phyloP scores from a whole-genome alignment of 2,113 vertebrate species.

The Neomonachus schauinslandi region DNA sequence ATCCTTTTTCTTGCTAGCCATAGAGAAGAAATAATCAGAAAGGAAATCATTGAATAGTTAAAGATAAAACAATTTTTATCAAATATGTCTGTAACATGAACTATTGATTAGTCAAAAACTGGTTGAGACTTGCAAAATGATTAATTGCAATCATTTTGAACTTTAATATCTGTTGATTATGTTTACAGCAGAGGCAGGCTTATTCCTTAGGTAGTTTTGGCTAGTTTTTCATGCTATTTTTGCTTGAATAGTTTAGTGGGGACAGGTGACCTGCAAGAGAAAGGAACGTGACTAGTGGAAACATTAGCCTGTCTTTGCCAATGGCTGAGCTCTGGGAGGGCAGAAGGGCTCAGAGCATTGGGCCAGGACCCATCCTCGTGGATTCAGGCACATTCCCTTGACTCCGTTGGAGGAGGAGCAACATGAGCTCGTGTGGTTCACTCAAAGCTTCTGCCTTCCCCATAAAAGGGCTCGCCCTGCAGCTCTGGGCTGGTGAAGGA shows the following conservation, averaged over 20 bases:
- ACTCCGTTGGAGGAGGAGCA: neutral
- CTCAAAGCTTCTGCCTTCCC: neutral
- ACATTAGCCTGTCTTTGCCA: neutral
- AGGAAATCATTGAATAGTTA: conserved; percentile 28
- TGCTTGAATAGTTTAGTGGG: neutral
- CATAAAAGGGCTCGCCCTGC: neutral
- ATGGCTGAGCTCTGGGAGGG: neutral
- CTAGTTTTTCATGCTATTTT: neutral
- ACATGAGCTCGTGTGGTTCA: neutral
- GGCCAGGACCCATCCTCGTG: no score
- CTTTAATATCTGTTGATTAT: neutral
- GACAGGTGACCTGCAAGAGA: neutral
- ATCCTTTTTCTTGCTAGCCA: conserved; percentile 57
- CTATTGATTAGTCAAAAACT: neutral
- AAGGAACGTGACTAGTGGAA: neutral
- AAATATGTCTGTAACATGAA: neutral
- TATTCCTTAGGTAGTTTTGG: neutral
- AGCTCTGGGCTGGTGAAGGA: neutral
- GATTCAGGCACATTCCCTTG: neutral
- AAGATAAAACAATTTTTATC: conserved; percentile 22
- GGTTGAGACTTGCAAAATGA: neutral
- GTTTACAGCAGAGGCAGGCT: neutral
- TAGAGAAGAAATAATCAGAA: conserved; percentile 35
- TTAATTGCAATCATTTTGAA: conserved; percentile 34
- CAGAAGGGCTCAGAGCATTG: neutral